These are phyloP conservation scores for human (Homo sapiens) DNA, from an alignment of 2,113 vertebrate genomes.

Conservation along the genomic window DNA sequence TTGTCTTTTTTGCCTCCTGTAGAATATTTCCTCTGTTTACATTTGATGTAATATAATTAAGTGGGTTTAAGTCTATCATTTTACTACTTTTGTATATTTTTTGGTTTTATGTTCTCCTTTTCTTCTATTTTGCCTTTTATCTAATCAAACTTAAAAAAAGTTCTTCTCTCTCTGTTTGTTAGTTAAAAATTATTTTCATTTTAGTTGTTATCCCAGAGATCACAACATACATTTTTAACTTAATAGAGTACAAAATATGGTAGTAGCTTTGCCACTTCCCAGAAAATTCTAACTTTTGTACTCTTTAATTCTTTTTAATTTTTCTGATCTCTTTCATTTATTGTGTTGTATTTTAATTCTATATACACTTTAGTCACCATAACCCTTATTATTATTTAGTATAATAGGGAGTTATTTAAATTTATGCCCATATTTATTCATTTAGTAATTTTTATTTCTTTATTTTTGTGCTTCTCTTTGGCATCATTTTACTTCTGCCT, in stretches of 20 bases:
- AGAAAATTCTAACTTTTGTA: neutral
- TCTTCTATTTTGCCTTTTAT: neutral
- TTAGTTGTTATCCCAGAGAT: neutral
- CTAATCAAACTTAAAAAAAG: neutral
- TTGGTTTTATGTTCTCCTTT: neutral
- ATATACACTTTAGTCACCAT: neutral
- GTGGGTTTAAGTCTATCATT: neutral
- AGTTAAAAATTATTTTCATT: neutral
- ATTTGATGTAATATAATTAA: neutral
- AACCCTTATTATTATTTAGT: neutral
- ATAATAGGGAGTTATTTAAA: neutral
- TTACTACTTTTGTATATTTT: neutral
- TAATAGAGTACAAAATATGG: neutral
- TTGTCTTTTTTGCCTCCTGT: neutral
- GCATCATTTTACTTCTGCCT: neutral
- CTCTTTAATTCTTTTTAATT: neutral
- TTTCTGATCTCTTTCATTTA: neutral
- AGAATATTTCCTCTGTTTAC: neutral
- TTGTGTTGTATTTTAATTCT: neutral
- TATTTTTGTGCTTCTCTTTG: neutral
- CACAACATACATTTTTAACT: neutral
- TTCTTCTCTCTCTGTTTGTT: neutral
- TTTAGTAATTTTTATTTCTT: neutral
- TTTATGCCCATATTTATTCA: neutral
- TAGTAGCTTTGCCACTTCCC: neutral